Percentiles rank a stretch among this genome's conserved stretches.
phyloP scores from a whole-genome alignment of 2,888 invertebrate species.

The Epirrhoe alternata region DNA sequence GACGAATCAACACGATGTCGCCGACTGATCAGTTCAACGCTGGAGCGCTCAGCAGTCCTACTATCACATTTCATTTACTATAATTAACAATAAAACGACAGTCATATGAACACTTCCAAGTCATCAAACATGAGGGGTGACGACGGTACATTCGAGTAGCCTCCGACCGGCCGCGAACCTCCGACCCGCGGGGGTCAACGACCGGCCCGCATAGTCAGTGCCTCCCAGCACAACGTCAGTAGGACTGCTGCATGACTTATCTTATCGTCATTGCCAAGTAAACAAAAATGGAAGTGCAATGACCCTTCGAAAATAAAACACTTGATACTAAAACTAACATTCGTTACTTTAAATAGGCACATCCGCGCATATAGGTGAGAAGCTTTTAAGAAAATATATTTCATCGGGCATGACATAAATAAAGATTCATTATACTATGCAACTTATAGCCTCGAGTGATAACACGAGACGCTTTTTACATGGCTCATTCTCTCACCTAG shows the following conservation, averaged over 20 bases:
- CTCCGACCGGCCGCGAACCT: constrained; percentile 40
- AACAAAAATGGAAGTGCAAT: constrained; percentile 69
- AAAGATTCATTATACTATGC: constrained; percentile 70
- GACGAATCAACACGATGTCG: constrained; percentile 49
- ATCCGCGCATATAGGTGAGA: constrained; percentile 69
- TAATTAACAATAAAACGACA: constrained; percentile 70
- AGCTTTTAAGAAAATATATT: constrained; percentile 75
- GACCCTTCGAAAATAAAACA: constrained; percentile 63
- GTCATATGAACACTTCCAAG: constrained; percentile 71
- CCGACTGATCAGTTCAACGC: constrained; percentile 46
- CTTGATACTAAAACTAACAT: constrained; percentile 65
- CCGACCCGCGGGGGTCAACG: constrained; percentile 58
- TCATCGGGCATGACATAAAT: constrained; percentile 69
- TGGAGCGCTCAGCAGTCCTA: constrained; percentile 66
- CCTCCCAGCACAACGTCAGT: constrained; percentile 46
- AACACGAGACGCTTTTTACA: constrained; percentile 60
- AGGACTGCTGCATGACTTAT: constrained; percentile 68
- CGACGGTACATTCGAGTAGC: constrained; percentile 49
- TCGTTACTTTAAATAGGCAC: constrained; percentile 76
- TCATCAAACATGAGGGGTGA: constrained; percentile 46
- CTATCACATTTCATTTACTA: constrained; percentile 72
- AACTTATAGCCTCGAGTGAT: constrained; percentile 69
- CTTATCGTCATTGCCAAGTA: constrained; percentile 59
- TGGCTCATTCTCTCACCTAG: constrained; percentile 52
- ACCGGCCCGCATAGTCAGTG: constrained; percentile 22